Evolutionary conservation across 2,797 vertebrate genomes (phyloP), one percentile per base, ranked within the genome.

Genomic region (Microhierax caerulescens): DNA sequence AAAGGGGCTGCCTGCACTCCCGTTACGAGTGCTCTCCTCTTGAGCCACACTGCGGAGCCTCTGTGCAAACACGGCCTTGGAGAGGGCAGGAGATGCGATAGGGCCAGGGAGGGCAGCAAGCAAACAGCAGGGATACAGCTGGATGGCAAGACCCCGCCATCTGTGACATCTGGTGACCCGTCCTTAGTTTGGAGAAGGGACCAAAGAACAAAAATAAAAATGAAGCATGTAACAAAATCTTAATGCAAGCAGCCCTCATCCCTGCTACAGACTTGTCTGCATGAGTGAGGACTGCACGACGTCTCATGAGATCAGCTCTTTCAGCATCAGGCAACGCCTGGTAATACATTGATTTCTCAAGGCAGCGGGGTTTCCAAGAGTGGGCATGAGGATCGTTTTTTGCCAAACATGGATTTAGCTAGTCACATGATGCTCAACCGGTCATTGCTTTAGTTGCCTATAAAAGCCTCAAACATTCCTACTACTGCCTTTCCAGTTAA

Each of bases 131-230:
- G 24, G n/a, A 56, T 18, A 5, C 41, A 77, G 11, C 23, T 30
- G 47, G 15, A 60, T 1, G 17, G 59, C 41, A 45, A 21, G 36
- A 37, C 11, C 23, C 19, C 67, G 28, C 53, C 50, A 10, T 2
- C 51, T 30, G 53, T 2, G 3, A 59, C 4, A 9, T 8, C 47
- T 17, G 37, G 53, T 23, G 30, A 32, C 5, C 0, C 0, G 7
- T 34, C 53, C 60, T 68, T 24, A 5, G 2, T 27, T 48, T 81
- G 69, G 53, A 94, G 47, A 5, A 72, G 21, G 27, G 8, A 22
- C 15, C n/a, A 23, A 76, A 53, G 39, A 54, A 67, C 3, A 57
- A 56, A 67, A 83, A 23, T 11, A 19, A 43, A 85, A 70, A 63
- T 1, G 3, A 60, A 85, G 41, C 10, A 28, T 2, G 0, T 16